phyloP scores from a whole-genome alignment of 1,140 invertebrate genomes.

The Anadara kagoshimensis region DNA sequence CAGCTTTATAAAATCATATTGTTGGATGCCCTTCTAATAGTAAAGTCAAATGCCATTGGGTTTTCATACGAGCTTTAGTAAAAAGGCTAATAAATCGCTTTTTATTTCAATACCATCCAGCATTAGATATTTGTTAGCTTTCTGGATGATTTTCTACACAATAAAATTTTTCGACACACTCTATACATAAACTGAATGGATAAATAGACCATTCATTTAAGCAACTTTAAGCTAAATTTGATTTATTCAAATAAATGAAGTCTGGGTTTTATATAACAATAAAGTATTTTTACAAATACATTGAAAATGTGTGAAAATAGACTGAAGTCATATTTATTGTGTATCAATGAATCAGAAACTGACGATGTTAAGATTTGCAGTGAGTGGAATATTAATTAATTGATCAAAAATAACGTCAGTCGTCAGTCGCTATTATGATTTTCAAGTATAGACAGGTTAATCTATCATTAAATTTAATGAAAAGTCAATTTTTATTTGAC shows the following conservation, averaged over 20 bases:
- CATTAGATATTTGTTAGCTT: neutral
- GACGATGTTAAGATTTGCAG: too few species aligned
- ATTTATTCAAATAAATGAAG: constrained; percentile 23
- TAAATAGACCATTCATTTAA: constrained; percentile 25
- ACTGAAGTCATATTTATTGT: constrained; percentile 17
- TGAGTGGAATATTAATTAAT: too few species aligned
- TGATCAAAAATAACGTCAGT: too few species aligned
- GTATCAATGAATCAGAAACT: too few species aligned
- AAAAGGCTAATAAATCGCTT: constrained; percentile 12
- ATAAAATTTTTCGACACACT: neutral
- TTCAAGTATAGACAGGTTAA: too few species aligned
- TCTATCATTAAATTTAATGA: too few species aligned
- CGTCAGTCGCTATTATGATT: too few species aligned
- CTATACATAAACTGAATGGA: constrained; percentile 1
- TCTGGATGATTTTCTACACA: constrained; percentile 10
- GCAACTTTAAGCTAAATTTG: constrained; percentile 25
- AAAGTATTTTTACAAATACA: constrained; percentile 5
- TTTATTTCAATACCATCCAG: constrained; percentile 14
- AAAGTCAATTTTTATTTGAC: too few species aligned
- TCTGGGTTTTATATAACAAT: constrained; percentile 13
- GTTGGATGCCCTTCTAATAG: constrained; percentile 11
- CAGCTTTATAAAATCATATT: constrained; percentile 9
- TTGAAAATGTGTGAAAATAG: constrained; percentile 18
- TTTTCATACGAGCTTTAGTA: neutral
- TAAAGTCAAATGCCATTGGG: neutral